Conservation (phyloP, 2,888 invertebrate species). For the Lissonota sp. region DNA sequence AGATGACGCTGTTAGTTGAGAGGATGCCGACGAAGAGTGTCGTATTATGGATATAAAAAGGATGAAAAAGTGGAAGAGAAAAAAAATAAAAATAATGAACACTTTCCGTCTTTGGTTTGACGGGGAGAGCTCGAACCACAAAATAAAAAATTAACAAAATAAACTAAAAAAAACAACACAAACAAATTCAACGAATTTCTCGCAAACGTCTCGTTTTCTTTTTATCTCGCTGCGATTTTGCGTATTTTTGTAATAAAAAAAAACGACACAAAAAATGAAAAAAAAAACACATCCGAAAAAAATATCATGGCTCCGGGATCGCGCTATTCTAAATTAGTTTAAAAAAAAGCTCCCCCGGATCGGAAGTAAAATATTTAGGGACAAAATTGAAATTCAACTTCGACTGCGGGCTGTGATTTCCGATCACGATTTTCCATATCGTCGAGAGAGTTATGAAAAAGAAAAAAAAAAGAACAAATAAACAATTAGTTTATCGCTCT, state of each 20-base stretch:
- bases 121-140: slow-evolving; percentile 58
- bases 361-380: slow-evolving; percentile 21
- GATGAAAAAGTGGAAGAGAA: slow-evolving; percentile 13
- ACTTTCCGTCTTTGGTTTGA: slow-evolving; percentile 60
- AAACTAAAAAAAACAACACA: slow-evolving; percentile 35
- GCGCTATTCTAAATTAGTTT: slow-evolving; percentile 53
- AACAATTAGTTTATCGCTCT: slow-evolving; percentile 41
- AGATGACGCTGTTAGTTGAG: slow-evolving; percentile 76
- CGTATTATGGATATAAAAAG: slow-evolving; percentile 23
- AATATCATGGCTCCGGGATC: slow-evolving; percentile 31
- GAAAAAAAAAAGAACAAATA: slow-evolving; percentile 5
- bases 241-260: slow-evolving; percentile 60
- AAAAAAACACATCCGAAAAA: background rate
- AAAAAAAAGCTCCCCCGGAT: slow-evolving; percentile 34
- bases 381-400: slow-evolving; percentile 32
- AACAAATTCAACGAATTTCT: slow-evolving; percentile 65
- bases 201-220: slow-evolving; percentile 41
- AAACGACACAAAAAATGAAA: slow-evolving; percentile 2
- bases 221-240: slow-evolving; percentile 55
- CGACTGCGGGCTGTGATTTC: slow-evolving; percentile 56
- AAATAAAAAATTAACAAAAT: slow-evolving; percentile 29
- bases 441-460: background rate
- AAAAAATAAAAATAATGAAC: slow-evolving; percentile 20
- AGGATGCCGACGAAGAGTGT: slow-evolving; percentile 30
- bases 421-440: slow-evolving; percentile 13